A percentile compares a stretch with the other conserved stretches of the same genome.
Evolutionary conservation across 2,888 invertebrate genomes (phyloP).

Genomic region (Resseliella maxima): DNA sequence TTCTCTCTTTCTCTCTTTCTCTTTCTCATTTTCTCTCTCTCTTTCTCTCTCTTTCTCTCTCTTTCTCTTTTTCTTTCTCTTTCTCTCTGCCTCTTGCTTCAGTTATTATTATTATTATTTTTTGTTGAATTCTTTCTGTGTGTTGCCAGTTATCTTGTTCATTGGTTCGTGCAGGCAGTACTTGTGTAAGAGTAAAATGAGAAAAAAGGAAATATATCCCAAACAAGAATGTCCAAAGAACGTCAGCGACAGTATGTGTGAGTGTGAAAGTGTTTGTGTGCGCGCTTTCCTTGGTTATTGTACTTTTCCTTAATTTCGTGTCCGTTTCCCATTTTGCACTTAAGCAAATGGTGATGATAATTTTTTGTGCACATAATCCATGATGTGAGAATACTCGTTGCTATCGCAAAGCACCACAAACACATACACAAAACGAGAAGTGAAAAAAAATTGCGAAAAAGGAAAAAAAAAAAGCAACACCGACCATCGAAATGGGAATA

Average conservation of each 20-base stretch:
- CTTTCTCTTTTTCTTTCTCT: background rate
- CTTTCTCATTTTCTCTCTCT: too few relatives aligned
- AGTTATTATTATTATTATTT: too few relatives aligned
- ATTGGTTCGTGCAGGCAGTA: background rate
- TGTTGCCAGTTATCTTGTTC: background rate
- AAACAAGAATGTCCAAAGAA: background rate
- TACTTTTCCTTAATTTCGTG: constrained; percentile 36
- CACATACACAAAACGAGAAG: background rate
- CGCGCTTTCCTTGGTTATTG: constrained; percentile 16
- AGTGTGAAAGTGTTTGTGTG: background rate
- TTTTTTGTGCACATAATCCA: constrained; percentile 41
- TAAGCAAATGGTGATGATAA: constrained; percentile 40
- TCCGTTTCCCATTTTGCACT: constrained; percentile 40
- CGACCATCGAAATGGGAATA: background rate
- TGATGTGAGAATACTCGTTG: background rate
- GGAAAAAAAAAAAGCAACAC: background rate
- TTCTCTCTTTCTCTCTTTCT: too few relatives aligned
- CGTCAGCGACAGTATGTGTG: background rate
- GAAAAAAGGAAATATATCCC: background rate
- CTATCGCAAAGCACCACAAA: constrained; percentile 11
- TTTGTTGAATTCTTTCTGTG: background rate
- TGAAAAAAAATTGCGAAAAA: background rate
- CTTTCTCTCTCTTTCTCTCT: background rate
- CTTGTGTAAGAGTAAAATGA: background rate
- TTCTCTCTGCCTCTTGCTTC: too few relatives aligned